phyloP scores from a whole-genome alignment of 2,888 invertebrate genomes.

The Tetranychus truncatus region DNA sequence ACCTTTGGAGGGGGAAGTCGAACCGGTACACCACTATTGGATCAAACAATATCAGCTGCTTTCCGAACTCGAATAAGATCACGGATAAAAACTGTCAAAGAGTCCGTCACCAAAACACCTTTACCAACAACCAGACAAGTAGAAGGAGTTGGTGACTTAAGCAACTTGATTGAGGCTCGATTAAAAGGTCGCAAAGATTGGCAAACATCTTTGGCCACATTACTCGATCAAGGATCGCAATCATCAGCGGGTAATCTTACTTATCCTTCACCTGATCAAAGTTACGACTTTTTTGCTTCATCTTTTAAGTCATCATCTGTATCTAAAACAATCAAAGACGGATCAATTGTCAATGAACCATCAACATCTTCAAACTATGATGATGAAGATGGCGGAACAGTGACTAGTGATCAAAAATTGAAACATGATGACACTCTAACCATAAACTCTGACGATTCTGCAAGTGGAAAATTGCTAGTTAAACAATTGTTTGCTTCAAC shows the following conservation, averaged over 20 bases:
- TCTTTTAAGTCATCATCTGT: not conserved
- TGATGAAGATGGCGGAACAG: not conserved
- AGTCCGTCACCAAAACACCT: not conserved
- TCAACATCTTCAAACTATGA: not conserved
- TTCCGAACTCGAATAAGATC: constrained; percentile 8
- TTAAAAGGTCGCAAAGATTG: not conserved
- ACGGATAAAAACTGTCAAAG: constrained; percentile 3
- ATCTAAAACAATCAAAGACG: not conserved
- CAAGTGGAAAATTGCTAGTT: not conserved
- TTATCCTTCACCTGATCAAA: not conserved
- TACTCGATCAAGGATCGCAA: not conserved
- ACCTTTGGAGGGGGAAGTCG: not conserved
- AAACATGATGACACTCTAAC: not conserved
- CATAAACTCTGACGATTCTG: not conserved
- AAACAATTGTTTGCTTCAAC: not conserved
- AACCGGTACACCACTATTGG: constrained; percentile 9
- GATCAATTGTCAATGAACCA: too few species aligned
- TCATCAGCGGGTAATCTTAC: not conserved
- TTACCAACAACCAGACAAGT: not conserved
- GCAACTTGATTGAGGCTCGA: not conserved
- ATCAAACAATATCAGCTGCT: constrained; percentile 10
- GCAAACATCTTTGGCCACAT: not conserved
- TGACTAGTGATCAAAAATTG: not conserved
- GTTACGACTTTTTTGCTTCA: not conserved
- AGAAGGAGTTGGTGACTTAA: not conserved